Conservation (phyloP, 92 coral and sea anemone genomes). For the Epizoanthus rinbou region DNA sequence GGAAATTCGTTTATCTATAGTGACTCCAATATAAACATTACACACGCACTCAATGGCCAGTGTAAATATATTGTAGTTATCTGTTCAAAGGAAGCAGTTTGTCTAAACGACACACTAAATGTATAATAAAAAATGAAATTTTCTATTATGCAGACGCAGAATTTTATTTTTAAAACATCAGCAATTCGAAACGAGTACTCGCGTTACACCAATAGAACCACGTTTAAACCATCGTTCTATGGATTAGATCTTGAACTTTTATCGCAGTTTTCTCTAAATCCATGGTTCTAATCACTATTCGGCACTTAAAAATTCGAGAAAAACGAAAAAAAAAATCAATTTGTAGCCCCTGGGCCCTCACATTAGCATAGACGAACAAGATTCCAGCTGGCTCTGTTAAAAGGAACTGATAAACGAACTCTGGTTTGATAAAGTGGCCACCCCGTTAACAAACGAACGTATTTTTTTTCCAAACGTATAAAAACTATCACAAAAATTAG, state of each 20-base stretch:
- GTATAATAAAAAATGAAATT: slow-evolving; percentile 28
- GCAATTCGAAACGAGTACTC: slow-evolving; percentile 5
- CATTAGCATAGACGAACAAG: not conserved
- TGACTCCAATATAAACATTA: slow-evolving; percentile 35
- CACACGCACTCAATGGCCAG: slow-evolving; percentile 16
- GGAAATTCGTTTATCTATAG: slow-evolving; percentile 16
- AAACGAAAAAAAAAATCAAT: not conserved
- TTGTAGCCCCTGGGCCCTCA: not conserved
- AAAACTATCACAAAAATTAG: not conserved
- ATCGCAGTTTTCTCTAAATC: not conserved
- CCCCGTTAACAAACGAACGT: slow-evolving; percentile 2
- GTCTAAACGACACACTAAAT: slow-evolving; percentile 13
- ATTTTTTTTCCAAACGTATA: not conserved
- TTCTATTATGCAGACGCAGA: slow-evolving; percentile 6
- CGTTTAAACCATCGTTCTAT: not conserved
- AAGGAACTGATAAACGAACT: not conserved
- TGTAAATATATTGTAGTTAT: slow-evolving; percentile 45
- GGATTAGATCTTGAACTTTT: not conserved
- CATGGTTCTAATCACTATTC: not conserved
- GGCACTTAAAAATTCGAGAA: not conserved
- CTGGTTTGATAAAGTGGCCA: not conserved
- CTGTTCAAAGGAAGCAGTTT: slow-evolving; percentile 24
- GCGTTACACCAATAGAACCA: not conserved
- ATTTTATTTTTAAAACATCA: slow-evolving; percentile 23
- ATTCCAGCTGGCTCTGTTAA: not conserved